Percentiles rank a stretch among this genome's conserved stretches.
Conservation (phyloP, 2,113 vertebrate species). For the Otis tarda region DNA sequence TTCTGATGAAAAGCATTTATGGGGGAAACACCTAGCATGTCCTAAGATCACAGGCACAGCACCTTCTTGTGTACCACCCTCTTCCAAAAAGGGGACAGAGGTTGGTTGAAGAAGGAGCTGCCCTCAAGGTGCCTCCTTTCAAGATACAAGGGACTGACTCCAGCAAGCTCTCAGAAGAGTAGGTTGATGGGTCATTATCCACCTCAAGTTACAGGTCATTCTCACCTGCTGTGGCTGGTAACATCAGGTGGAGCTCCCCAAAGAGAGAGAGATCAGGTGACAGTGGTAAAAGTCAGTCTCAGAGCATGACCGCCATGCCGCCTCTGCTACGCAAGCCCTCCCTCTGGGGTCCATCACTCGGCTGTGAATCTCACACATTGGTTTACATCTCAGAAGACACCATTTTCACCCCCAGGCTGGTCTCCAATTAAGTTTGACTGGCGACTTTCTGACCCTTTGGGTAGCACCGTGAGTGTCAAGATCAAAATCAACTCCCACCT, state of each 20-base stretch:
- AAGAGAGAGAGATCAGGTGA: constrained; percentile 44
- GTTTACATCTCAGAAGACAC: background rate
- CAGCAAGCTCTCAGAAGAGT: background rate
- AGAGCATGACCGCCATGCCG: constrained; percentile 28
- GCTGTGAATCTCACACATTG: background rate
- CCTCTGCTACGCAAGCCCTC: background rate
- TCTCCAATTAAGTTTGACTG: constrained; percentile 32
- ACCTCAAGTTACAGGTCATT: constrained; percentile 68
- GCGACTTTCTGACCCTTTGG: constrained; percentile 54
- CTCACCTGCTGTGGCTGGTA: constrained; percentile 71
- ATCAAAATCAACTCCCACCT: background rate
- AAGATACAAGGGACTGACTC: background rate
- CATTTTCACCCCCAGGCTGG: background rate
- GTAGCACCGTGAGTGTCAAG: background rate
- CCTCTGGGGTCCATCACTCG: background rate
- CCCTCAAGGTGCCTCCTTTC: background rate
- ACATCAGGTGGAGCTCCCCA: constrained; percentile 53
- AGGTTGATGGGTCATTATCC: background rate
- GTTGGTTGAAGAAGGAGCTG: background rate
- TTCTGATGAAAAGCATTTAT: background rate
- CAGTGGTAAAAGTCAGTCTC: constrained; percentile 63
- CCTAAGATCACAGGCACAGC: background rate
- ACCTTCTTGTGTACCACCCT: background rate
- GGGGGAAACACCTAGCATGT: background rate
- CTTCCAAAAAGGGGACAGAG: background rate